These are phyloP conservation scores for Istiophorus platypterus DNA, from an alignment of 2,113 vertebrate species.

Conservation along the genomic window DNA sequence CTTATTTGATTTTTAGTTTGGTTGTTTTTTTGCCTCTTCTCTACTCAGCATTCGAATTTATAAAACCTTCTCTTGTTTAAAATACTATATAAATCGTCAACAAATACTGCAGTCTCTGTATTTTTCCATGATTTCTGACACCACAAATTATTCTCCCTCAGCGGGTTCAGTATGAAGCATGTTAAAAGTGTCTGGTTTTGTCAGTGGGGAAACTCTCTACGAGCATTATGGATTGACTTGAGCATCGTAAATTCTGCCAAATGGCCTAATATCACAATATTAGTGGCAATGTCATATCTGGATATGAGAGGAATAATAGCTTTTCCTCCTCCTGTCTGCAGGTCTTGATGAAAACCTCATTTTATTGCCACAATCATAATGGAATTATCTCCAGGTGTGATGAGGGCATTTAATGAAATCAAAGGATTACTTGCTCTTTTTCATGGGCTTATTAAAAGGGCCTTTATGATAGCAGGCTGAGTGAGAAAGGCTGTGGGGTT, in stretches of 20 bases:
- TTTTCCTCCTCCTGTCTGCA: constrained; percentile 79
- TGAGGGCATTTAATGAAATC: constrained; percentile 85
- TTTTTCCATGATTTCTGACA: constrained; percentile 14
- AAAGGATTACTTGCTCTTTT: constrained; percentile 82
- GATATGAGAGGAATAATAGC: constrained; percentile 83
- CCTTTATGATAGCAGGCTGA: constrained; percentile 69
- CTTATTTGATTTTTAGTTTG: not conserved
- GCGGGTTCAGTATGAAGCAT: not conserved
- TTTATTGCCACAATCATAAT: constrained; percentile 87
- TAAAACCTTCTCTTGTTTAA: not conserved
- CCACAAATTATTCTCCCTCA: not conserved
- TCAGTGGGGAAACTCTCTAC: constrained; percentile 42
- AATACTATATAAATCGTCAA: not conserved
- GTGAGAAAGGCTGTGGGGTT: constrained; percentile 45
- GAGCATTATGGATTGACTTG: constrained; percentile 52
- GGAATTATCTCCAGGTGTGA: constrained; percentile 87
- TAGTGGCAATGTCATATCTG: constrained; percentile 75
- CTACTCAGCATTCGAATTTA: not conserved
- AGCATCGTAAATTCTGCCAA: constrained; percentile 72
- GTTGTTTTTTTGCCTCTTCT: not conserved
- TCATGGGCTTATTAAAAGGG: constrained; percentile 78
- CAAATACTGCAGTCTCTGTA: not conserved
- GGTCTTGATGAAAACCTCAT: constrained; percentile 84
- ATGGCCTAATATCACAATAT: constrained; percentile 74
- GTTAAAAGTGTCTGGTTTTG: constrained; percentile 19